Base-by-base conservation (phyloP, 1,140 invertebrate genomes). In the Ips typographus region DNA sequence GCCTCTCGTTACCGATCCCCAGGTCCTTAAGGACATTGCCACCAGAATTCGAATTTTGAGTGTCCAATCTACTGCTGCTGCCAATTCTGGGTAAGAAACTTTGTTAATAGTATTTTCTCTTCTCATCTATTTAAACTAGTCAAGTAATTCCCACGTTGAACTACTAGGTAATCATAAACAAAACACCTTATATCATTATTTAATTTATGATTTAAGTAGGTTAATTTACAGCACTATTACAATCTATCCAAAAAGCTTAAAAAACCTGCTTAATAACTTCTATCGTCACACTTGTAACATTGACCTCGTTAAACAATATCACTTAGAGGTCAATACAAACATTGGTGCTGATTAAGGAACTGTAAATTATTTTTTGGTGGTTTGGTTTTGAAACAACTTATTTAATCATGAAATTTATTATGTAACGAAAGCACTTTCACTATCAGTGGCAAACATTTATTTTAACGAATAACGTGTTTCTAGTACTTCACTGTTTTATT, bases 61-160 rank as follows among this genome's bases (percentile, higher is more conserved):
- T 63, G 69, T 74, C 47, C 89, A 91, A 77, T 97, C 97, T 40
- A 96, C 95, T 8, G 93, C 93, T 6, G 72, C 72, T 7, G 72
- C 72, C 4, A 72, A 73, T 65, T 73, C 72, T 38, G 72, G 74
- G 72, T 75, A 65, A 73, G 63, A 4, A 55, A 37, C 37, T 1
- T 55, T 55, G 52, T 55, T 65, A 36, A 39, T 40, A 42, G 2
- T n/a, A n/a, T 22, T 59, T 41, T 44, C 40, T 60, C 2, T 43
- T 60, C n/a, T 41, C 5, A 47, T 47, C n/a, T 5, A 47, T 5
- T 47, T 47, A 47, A 47, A 47, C 44, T n/a, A 5, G n/a, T 47
- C 44, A 5, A 4, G 44, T 47, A 47, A 47, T 47, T 1, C 44
- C 44, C 44, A 5, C n/a, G 4, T n/a, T 5, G n/a, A 47, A 47